Percentiles rank a stretch among this genome's conserved stretches.
Conservation (phyloP, 2,113 vertebrate genomes). For the Gavia stellata region DNA sequence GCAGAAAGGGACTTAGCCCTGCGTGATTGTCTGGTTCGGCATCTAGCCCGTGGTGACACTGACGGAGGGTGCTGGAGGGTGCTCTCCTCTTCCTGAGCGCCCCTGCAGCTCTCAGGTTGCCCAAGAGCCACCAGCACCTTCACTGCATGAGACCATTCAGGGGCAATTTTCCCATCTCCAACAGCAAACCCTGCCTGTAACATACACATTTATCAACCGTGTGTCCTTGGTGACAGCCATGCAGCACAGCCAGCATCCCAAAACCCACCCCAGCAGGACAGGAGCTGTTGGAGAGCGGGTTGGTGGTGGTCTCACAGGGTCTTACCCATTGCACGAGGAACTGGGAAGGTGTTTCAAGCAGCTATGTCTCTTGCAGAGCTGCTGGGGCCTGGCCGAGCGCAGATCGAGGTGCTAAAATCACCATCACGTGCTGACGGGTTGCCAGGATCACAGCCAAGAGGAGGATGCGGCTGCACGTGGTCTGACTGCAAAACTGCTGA, state of each 20-base stretch:
- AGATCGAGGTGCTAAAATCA: accelerated
- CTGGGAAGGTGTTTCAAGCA: background rate
- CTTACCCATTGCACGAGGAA: background rate
- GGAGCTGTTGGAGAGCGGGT: background rate
- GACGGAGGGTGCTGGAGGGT: background rate
- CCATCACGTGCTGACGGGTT: background rate
- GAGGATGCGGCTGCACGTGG: background rate
- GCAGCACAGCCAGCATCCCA: background rate
- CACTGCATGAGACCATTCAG: accelerated
- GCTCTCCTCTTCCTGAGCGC: background rate
- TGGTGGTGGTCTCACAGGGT: background rate
- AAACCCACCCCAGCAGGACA: background rate
- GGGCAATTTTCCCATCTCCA: background rate
- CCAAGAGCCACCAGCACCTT: background rate
- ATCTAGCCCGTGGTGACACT: accelerated
- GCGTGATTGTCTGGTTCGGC: accelerated
- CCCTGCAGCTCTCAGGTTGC: background rate
- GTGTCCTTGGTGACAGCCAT: background rate
- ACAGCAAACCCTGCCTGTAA: background rate
- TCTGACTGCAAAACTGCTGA: background rate
- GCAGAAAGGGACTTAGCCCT: background rate
- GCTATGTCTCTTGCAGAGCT: background rate
- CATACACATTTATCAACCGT: accelerated
- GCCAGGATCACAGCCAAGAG: background rate
- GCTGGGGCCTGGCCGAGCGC: background rate